A percentile compares a stretch with the other conserved stretches of the same genome.
Conservation (phyloP, 2,113 vertebrate species). For the Vireo altiloquus region DNA sequence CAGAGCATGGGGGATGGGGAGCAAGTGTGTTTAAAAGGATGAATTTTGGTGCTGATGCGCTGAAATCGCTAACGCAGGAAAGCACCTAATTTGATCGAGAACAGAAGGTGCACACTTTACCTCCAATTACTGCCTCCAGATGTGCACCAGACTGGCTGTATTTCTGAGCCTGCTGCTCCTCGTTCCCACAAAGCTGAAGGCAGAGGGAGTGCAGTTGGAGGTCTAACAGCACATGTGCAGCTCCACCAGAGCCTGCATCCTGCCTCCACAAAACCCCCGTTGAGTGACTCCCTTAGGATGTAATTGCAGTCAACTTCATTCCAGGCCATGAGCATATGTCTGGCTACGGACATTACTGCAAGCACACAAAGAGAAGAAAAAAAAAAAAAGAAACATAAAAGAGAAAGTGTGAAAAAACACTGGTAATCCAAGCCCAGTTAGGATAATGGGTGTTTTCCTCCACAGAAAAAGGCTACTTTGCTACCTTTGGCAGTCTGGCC, state of each 20-base stretch:
- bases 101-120: not conserved
- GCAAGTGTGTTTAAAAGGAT: not conserved
- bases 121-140: constrained; percentile 12
- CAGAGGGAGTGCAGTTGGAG: not conserved
- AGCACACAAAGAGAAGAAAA: not conserved
- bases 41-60: not conserved
- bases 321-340: not conserved
- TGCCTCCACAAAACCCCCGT: not conserved
- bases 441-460: not conserved
- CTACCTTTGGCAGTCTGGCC: not conserved
- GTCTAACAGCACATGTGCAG: not conserved
- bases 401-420: not conserved
- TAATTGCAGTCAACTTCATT: constrained; percentile 12
- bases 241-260: not conserved
- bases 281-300: not conserved
- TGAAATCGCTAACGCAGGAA: not conserved
- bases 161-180: not conserved
- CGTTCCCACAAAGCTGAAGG: not conserved
- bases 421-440: not conserved
- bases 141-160: not conserved
- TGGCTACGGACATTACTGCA: not conserved
- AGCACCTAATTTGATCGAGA: not conserved
- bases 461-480: not conserved
- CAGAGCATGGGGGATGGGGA: fast-evolving
- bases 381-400: not conserved